These are phyloP conservation scores for Tupaia tana DNA, from an alignment of 2,113 vertebrate species.

Conservation along the genomic window DNA sequence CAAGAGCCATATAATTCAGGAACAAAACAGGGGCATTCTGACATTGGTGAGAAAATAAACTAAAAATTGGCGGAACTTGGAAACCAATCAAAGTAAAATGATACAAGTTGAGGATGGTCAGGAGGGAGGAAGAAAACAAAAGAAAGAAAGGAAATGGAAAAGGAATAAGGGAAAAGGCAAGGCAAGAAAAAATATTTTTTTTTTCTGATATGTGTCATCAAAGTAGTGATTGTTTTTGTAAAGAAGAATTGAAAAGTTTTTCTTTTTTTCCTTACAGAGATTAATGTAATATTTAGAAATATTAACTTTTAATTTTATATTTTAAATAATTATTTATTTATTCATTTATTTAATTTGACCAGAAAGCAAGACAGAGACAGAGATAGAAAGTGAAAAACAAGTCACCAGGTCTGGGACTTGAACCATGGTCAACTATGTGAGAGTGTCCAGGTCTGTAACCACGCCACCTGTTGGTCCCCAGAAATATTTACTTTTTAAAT, in stretches of 20 bases:
- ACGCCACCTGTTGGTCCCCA: too few species aligned
- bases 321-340: too few species aligned
- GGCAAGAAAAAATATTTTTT: conserved; percentile 46
- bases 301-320: neutral
- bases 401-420: too few species aligned
- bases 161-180: neutral
- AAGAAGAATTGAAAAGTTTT: neutral
- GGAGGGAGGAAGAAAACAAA: neutral
- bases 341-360: too few species aligned
- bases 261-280: neutral
- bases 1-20: conserved; percentile 57
- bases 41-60: conserved; percentile 61
- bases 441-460: too few species aligned
- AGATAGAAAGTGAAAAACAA: too few species aligned
- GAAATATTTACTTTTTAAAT: too few species aligned
- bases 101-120: neutral
- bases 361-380: too few species aligned
- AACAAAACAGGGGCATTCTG: conserved; percentile 64
- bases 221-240: conserved; percentile 55
- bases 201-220: neutral
- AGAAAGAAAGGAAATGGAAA: neutral
- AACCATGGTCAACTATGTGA: too few species aligned
- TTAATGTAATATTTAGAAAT: neutral
- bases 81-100: conserved; percentile 72
- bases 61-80: conserved; percentile 59